phyloP scores from a whole-genome alignment of 2,888 invertebrate species.

The Euzetes globulus region DNA sequence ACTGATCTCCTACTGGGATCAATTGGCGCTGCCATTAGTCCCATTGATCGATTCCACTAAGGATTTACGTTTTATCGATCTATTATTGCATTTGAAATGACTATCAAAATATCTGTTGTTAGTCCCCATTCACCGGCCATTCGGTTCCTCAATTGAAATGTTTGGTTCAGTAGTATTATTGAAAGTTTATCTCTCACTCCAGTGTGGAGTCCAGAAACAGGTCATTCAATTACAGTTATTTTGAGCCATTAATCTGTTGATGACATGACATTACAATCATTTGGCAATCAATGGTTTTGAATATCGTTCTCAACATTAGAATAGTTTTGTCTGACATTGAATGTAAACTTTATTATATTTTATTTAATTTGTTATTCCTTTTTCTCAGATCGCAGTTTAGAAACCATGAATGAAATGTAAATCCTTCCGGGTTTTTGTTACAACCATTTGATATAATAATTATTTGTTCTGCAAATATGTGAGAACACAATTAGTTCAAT shows the following conservation, averaged over 20 bases:
- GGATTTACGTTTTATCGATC: constrained; percentile 30
- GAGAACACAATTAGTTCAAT: not conserved
- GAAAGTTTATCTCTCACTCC: not conserved
- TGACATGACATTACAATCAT: not conserved
- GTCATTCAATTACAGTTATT: constrained; percentile 17
- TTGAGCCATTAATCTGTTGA: constrained; percentile 4
- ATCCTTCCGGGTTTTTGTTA: constrained; percentile 19
- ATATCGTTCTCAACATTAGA: not conserved
- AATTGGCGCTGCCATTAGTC: constrained; percentile 29
- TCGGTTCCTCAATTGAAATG: not conserved
- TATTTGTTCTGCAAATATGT: not conserved
- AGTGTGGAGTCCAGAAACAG: not conserved
- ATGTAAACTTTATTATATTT: not conserved
- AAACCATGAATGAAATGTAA: not conserved
- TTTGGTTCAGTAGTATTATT: not conserved
- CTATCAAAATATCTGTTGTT: not conserved
- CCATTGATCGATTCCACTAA: constrained; percentile 28
- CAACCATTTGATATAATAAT: constrained; percentile 11
- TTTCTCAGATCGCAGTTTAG: not conserved
- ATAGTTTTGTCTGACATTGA: constrained; percentile 2
- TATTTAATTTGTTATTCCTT: not conserved
- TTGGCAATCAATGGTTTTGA: not conserved
- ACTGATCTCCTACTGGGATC: constrained; percentile 23
- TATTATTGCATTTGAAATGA: constrained; percentile 28
- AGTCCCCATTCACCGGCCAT: not conserved